Conservation (phyloP, 2,888 invertebrate species). For the Aphodius granarius region DNA sequence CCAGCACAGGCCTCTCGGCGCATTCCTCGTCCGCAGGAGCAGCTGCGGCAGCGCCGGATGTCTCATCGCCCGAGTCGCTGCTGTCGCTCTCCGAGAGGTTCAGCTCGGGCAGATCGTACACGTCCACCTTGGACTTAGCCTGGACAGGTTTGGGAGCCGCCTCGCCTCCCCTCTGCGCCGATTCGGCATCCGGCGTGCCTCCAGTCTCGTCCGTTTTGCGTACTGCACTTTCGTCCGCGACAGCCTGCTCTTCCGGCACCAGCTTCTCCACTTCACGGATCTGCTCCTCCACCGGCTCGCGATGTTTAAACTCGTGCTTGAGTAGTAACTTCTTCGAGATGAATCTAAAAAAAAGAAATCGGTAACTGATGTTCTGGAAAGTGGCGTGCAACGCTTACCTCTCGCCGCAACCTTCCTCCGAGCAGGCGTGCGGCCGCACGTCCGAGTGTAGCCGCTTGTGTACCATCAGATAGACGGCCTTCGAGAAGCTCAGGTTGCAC, state of each 20-base stretch:
- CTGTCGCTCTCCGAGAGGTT: slow-evolving; percentile 86
- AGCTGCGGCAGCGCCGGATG: no score
- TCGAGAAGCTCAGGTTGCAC: slow-evolving; percentile 74
- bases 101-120: slow-evolving; percentile 74
- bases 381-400: no score
- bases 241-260: slow-evolving; percentile 45
- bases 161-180: slow-evolving; percentile 15
- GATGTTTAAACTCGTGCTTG: slow-evolving; percentile 71
- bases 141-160: no score
- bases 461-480: slow-evolving; percentile 78
- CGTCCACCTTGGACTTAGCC: slow-evolving; percentile 60
- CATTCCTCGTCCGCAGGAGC: background rate
- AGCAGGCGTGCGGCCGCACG: slow-evolving; percentile 72
- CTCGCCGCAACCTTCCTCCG: slow-evolving; percentile 70
- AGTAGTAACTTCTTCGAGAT: slow-evolving; percentile 77
- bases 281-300: slow-evolving; percentile 48
- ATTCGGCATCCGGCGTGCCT: slow-evolving; percentile 46
- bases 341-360: slow-evolving; percentile 58
- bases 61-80: slow-evolving; percentile 64
- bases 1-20: slow-evolving; percentile 53
- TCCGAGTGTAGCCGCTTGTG: slow-evolving; percentile 75
- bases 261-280: slow-evolving; percentile 33
- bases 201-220: background rate
- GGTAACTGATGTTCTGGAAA: no score
- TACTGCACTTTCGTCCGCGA: slow-evolving; percentile 48